Evolutionary conservation across 2,888 invertebrate genomes (phyloP), one percentile per base, ranked within the genome.

Genomic region (Saturnia japonica): DNA sequence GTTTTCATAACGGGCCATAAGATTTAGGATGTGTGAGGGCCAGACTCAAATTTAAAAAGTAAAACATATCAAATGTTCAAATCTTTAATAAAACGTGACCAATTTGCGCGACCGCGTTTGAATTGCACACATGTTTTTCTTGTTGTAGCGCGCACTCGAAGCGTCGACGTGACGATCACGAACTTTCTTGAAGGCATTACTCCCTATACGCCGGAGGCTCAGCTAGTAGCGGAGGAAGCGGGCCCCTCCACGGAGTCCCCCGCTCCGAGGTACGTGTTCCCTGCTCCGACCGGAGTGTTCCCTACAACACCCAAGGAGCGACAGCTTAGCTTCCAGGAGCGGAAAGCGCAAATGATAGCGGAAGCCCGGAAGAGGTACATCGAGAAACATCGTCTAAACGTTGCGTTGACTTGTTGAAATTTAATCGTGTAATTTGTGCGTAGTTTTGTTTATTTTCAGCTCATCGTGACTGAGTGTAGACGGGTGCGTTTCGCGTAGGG

Each of bases 141-240:
- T 19, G 19, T 72, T 22, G 0, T 89, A 97, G 97, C 95, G 68
- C 92, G 94, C 84, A 97, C 97, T 2, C 95, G 95, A 80, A 97
- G 96, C 87, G 96, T 97, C 68, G 97, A 97, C 86, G 93, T 95
- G 71, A 97, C 97, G 2, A 96, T 97, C 75, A 96, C 97, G 34
- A 97, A 97, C 88, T 96, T 97, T 83, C 91, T 97, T 68, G 97
- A 97, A 83, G 97, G 97, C 60, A 94, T 95, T 72, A 95, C 96
- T 3, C 93, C 94, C n/a, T 96, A 95, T 86, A 94, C 81, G 3
- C 88, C 94, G 7, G 91, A 90, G 77, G 57, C 74, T 22, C 75
- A 71, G 73, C 78, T 72, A 68, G 69, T 74, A 64, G 77, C 73
- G 72, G 78, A 74, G 74, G 72, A 22, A 25, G 22, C 79, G 7